Evolutionary conservation across 2,888 invertebrate species (phyloP).

Genomic region (Steinernema hermaphroditum): DNA sequence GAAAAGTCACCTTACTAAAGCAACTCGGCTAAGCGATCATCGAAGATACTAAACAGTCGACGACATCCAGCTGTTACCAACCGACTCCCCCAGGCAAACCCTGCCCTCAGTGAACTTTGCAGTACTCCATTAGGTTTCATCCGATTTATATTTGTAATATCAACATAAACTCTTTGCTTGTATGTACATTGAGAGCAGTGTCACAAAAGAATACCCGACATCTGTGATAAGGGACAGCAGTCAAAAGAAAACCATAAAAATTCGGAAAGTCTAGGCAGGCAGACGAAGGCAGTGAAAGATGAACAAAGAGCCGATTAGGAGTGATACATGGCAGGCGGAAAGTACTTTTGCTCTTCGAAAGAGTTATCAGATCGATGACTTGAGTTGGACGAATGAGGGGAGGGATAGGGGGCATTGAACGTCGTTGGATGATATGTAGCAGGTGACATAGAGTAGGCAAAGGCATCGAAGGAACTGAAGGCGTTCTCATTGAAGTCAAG

Average conservation of each 20-base stretch:
- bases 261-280: too few species aligned
- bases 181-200: conserved; percentile 2
- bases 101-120: too few species aligned
- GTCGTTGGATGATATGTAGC: background rate
- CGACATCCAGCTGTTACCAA: too few species aligned
- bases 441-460: conserved; percentile 3
- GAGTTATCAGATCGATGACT: conserved; percentile 19
- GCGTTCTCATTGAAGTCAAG: conserved; percentile 10
- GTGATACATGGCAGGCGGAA: conserved; percentile 6
- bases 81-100: too few species aligned
- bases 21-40: too few species aligned
- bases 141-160: too few species aligned
- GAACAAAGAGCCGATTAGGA: background rate
- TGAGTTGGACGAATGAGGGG: conserved; percentile 2
- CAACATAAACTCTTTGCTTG: too few species aligned
- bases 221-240: background rate
- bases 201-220: background rate
- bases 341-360: conserved; percentile 22
- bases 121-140: too few species aligned
- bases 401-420: background rate
- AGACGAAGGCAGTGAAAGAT: background rate
- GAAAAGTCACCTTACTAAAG: too few species aligned
- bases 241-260: too few species aligned
- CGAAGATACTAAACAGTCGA: too few species aligned
- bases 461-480: background rate